A percentile compares a stretch with the other conserved stretches of the same genome.
phyloP scores from a whole-genome alignment of 2,888 invertebrate genomes.

The Matsumyia berberina region DNA sequence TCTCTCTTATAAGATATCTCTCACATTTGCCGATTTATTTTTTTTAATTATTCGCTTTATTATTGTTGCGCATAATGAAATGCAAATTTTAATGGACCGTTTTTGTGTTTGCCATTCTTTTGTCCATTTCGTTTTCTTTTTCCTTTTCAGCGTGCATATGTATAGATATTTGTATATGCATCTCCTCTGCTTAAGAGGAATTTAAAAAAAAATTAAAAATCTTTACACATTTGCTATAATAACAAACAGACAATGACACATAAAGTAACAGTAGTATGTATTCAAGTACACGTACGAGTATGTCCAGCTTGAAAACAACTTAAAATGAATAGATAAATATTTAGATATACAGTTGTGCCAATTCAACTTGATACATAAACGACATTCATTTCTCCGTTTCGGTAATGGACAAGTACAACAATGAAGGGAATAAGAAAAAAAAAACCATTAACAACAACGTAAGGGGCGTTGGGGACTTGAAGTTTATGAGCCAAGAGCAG shows the following conservation, averaged over 20 bases:
- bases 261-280: conserved; percentile 42
- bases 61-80: conserved; percentile 1
- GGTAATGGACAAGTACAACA: conserved; percentile 27
- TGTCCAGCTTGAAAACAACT: conserved; percentile 42
- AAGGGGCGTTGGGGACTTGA: conserved; percentile 22
- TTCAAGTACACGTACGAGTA: conserved; percentile 32
- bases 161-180: not conserved
- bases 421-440: conserved; percentile 14
- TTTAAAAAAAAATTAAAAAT: conserved; percentile 43
- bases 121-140: conserved; percentile 9
- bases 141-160: not conserved
- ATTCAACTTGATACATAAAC: conserved; percentile 42
- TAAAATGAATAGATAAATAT: no score
- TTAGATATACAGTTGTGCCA: conserved; percentile 17
- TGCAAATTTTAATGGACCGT: not conserved
- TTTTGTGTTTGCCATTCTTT: conserved; percentile 12
- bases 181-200: not conserved
- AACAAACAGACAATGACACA: conserved; percentile 35
- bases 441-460: not conserved
- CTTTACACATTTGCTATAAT: conserved; percentile 33
- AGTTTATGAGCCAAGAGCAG: conserved; percentile 29
- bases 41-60: conserved; percentile 17
- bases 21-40: not conserved
- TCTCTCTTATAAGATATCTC: conserved; percentile 3
- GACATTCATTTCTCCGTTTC: conserved; percentile 29